Percentiles rank a stretch among this genome's conserved stretches.
These are phyloP conservation scores for Ancistrus triradiatus DNA, from an alignment of 2,113 vertebrate species.

Conservation along the genomic window DNA sequence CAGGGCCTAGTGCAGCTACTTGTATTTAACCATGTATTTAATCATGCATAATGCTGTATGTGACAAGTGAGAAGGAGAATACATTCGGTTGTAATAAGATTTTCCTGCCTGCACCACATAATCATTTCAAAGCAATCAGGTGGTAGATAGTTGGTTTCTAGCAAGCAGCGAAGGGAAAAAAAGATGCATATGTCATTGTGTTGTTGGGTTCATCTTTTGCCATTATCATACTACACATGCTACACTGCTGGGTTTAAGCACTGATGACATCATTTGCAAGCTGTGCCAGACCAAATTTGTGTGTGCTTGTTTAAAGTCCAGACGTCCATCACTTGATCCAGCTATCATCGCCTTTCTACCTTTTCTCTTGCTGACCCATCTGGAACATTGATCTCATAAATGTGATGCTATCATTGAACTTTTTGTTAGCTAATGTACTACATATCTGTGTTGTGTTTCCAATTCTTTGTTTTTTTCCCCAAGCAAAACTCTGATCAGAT, in stretches of 20 bases:
- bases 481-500: no score
- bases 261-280: slow-evolving; percentile 48
- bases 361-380: background rate
- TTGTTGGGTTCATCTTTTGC: background rate
- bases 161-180: no score
- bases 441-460: no score
- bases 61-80: no score
- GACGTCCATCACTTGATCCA: slow-evolving; percentile 28
- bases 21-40: no score
- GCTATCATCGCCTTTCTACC: slow-evolving; percentile 34
- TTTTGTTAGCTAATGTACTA: slow-evolving; percentile 18
- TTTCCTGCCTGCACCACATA: no score
- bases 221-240: slow-evolving; percentile 10
- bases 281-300: slow-evolving; percentile 56
- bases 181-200: background rate
- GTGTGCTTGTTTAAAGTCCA: slow-evolving; percentile 46
- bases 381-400: background rate
- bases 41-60: no score
- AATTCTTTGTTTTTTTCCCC: no score
- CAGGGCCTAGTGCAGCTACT: no score
- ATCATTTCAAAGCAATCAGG: slow-evolving; percentile 32
- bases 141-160: no score
- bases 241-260: background rate
- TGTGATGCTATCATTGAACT: slow-evolving; percentile 5
- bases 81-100: no score